phyloP scores from a whole-genome alignment of 2,797 vertebrate species.

The Ctenosaura bakeri region DNA sequence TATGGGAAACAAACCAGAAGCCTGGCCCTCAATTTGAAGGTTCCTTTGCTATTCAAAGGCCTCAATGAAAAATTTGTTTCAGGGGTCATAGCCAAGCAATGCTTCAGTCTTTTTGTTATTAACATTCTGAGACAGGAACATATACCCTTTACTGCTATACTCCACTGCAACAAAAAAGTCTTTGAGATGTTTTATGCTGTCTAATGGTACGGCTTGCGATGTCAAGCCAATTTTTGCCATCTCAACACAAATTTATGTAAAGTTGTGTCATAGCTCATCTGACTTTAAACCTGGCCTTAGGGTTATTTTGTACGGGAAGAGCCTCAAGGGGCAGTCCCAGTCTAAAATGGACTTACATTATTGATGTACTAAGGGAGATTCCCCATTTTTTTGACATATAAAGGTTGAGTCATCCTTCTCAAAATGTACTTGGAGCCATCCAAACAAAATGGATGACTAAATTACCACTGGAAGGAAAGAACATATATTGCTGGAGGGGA shows the following conservation, averaged over 20 bases:
- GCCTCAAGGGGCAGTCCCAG: not conserved
- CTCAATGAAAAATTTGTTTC: not conserved
- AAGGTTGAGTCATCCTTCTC: not conserved
- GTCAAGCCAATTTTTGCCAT: not conserved
- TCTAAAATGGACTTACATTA: not conserved
- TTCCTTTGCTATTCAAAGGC: not conserved
- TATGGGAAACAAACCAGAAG: not conserved
- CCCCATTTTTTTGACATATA: not conserved
- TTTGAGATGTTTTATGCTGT: not conserved
- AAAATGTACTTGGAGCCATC: not conserved
- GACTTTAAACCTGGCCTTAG: not conserved
- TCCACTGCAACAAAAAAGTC: not conserved
- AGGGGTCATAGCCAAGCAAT: too few species aligned
- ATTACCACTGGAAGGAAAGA: conserved; percentile 5
- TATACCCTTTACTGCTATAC: not conserved
- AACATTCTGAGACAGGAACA: not conserved
- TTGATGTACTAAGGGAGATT: not conserved
- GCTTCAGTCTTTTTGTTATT: not conserved
- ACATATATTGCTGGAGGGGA: conserved; percentile 11
- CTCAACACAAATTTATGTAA: not conserved
- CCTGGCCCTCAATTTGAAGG: not conserved
- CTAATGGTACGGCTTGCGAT: not conserved
- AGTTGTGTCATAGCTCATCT: not conserved
- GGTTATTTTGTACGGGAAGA: not conserved
- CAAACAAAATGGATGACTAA: conserved; percentile 21